Evolutionary conservation across 2,113 vertebrate genomes (phyloP).

Genomic region (Phalacrocorax aristotelis): DNA sequence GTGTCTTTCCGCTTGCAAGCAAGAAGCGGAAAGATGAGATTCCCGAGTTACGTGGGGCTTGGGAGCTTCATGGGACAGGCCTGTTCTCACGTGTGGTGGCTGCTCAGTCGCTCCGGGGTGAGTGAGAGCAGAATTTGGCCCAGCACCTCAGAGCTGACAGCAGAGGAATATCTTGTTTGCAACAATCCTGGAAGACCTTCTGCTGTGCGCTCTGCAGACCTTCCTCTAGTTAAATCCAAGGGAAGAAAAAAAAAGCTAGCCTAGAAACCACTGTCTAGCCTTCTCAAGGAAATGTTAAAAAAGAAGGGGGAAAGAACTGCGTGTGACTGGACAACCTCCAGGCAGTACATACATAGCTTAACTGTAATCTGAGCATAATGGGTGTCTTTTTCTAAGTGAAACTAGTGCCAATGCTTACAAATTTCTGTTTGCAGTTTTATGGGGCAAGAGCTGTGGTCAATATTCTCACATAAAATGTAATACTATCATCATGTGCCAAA

Average conservation of each 20-base stretch:
- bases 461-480: constrained; percentile 70
- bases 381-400: constrained; percentile 65
- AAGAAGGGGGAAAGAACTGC: constrained; percentile 12
- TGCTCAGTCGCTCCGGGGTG: background rate
- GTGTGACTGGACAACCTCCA: constrained; percentile 73
- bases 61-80: background rate
- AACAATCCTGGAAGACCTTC: constrained; percentile 11
- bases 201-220: background rate
- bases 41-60: background rate
- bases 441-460: constrained; percentile 69
- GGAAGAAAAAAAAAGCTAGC: background rate
- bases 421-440: constrained; percentile 76
- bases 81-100: background rate
- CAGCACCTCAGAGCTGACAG: background rate
- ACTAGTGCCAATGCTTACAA: constrained; percentile 68
- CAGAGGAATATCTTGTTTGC: background rate
- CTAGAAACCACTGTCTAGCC: constrained; percentile 67
- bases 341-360: constrained; percentile 67
- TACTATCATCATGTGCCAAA: constrained; percentile 71
- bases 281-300: constrained; percentile 61
- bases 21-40: background rate
- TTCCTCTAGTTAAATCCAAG: constrained; percentile 10
- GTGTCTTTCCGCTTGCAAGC: background rate
- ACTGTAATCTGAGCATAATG: constrained; percentile 75
- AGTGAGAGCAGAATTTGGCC: background rate